Conservation (phyloP, 35 echinoderm and acorn worm genomes). For the Anneissia japonica region DNA sequence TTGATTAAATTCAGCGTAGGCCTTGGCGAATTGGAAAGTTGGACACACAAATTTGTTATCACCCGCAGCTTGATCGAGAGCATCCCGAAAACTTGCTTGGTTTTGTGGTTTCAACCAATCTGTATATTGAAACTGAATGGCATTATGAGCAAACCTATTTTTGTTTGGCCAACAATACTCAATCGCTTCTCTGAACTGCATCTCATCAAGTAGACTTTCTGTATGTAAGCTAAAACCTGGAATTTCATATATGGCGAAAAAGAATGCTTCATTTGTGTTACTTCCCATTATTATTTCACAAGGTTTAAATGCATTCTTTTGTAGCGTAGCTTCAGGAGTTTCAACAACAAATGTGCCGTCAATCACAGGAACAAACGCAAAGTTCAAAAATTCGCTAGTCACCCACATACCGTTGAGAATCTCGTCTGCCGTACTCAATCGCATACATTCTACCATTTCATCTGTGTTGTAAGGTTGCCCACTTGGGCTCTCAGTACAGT, state of each 20-base stretch:
- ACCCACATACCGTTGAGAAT: constrained; percentile 34
- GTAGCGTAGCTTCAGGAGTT: constrained; percentile 30
- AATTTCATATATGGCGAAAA: constrained; percentile 71
- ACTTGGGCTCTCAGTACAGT: constrained; percentile 14
- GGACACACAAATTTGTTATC: constrained; percentile 64
- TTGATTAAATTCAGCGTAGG: constrained; percentile 35
- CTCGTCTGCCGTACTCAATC: constrained; percentile 8
- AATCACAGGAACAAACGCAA: constrained; percentile 78
- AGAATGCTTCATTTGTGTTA: constrained; percentile 81
- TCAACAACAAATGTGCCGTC: constrained; percentile 68
- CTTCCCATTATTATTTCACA: constrained; percentile 68
- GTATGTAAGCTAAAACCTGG: constrained; percentile 29
- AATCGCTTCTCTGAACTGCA: constrained; percentile 18
- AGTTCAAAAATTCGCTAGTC: constrained; percentile 29
- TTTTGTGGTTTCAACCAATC: constrained; percentile 79
- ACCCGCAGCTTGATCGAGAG: constrained; percentile 21
- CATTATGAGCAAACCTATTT: constrained; percentile 56
- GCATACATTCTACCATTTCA: constrained; percentile 64
- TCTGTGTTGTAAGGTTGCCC: constrained; percentile 3
- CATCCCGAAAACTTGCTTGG: constrained; percentile 46
- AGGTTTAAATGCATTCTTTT: constrained; percentile 40
- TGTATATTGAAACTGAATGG: constrained; percentile 85
- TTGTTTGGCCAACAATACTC: neutral
- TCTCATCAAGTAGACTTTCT: constrained; percentile 48
- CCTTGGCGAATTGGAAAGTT: constrained; percentile 39